phyloP scores from a whole-genome alignment of 2,113 vertebrate genomes.

The Zootoca vivipara region DNA sequence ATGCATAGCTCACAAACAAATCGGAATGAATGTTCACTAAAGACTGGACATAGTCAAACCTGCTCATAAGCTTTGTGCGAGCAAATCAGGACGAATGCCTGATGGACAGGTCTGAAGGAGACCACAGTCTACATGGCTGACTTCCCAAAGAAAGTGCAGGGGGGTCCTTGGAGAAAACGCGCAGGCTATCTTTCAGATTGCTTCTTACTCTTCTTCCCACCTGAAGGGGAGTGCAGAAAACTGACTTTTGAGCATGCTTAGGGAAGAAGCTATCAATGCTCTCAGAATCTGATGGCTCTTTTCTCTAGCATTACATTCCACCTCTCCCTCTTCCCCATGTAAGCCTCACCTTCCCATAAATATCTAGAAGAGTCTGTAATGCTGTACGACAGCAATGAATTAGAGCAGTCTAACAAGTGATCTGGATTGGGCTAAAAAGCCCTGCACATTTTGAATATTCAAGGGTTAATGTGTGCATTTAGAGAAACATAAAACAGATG shows the following conservation, averaged over 20 bases:
- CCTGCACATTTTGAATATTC: slow-evolving; percentile 57
- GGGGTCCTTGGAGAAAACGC: not conserved
- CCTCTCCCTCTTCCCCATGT: not conserved
- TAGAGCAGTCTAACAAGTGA: not conserved
- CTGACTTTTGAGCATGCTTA: not conserved
- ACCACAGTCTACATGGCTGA: not conserved
- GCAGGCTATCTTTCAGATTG: not conserved
- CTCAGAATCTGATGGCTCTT: not conserved
- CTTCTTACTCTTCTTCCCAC: not conserved
- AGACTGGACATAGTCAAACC: no score
- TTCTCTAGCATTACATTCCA: not conserved
- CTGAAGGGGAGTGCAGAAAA: not conserved
- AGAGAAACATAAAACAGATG: slow-evolving; percentile 76
- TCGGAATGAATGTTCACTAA: no score
- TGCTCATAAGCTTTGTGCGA: no score
- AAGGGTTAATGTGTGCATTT: slow-evolving; percentile 69
- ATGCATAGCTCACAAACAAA: no score
- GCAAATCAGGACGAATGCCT: no score
- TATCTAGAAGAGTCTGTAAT: not conserved
- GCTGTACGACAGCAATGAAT: not conserved
- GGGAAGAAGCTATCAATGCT: not conserved
- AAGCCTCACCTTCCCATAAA: no score
- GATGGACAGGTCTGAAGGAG: no score
- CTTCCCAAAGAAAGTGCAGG: not conserved
- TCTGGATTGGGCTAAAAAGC: not conserved